Percentiles rank a stretch among this genome's conserved stretches.
These are phyloP conservation scores for Lucilia sericata DNA, from an alignment of 1,140 invertebrate genomes.

Conservation along the genomic window DNA sequence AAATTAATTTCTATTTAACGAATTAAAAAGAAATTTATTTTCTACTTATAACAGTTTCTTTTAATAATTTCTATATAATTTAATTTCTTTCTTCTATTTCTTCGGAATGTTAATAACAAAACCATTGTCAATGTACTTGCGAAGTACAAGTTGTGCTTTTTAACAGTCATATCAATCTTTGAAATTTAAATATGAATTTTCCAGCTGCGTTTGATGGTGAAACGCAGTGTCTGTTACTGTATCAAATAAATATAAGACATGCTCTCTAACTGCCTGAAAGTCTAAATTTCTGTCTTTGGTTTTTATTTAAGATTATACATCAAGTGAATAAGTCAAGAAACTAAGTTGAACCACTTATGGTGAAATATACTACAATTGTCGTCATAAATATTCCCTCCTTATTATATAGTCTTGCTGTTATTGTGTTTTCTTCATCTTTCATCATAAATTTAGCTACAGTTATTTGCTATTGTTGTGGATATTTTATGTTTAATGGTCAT, in stretches of 20 bases:
- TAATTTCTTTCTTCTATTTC: background rate
- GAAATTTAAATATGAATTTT: background rate
- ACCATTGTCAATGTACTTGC: background rate
- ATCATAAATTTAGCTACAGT: background rate
- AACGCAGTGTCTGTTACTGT: background rate
- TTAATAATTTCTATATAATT: background rate
- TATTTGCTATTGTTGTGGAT: background rate
- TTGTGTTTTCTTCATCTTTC: too few relatives aligned
- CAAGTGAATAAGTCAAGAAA: background rate
- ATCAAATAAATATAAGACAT: background rate
- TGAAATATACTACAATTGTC: background rate
- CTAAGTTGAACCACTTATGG: background rate
- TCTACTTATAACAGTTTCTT: background rate
- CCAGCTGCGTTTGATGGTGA: background rate
- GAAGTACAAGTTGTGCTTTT: too few relatives aligned
- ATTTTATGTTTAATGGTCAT: constrained; percentile 1
- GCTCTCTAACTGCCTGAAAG: too few relatives aligned
- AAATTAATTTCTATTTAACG: too few relatives aligned
- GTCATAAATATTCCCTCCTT: too few relatives aligned
- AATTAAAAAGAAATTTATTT: background rate
- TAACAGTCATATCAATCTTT: background rate
- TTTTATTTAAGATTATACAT: background rate
- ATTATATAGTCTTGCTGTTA: too few relatives aligned
- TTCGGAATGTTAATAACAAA: background rate
- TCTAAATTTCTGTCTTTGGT: background rate